Evolutionary conservation across 2,888 invertebrate genomes (phyloP).

Genomic region (Bugulina stolonifera): DNA sequence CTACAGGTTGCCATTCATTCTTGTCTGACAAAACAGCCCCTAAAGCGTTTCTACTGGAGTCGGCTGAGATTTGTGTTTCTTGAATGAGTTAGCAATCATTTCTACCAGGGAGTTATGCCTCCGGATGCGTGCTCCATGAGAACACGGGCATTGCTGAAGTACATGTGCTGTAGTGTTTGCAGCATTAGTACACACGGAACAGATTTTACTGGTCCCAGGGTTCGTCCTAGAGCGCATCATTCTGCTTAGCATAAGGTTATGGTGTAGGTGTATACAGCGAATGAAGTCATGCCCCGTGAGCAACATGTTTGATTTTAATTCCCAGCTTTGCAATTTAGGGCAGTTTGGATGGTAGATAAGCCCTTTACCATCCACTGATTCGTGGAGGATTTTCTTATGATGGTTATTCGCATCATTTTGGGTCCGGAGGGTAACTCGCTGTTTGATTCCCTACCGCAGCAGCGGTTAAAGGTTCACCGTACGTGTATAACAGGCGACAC

Average conservation of each 20-base stretch:
- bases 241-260: neutral
- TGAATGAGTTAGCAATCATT: too few relatives aligned
- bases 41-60: conserved; percentile 43
- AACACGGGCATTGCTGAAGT: neutral
- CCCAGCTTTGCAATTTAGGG: neutral
- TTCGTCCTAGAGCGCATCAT: neutral
- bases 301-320: neutral
- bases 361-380: conserved; percentile 4
- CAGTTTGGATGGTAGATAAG: neutral
- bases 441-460: neutral
- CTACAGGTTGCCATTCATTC: conserved; percentile 38
- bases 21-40: conserved; percentile 41
- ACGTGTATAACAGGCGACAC: neutral
- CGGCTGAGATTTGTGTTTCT: conserved; percentile 36
- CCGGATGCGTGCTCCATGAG: neutral
- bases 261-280: neutral
- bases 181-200: neutral
- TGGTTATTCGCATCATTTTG: neutral
- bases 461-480: neutral
- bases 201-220: neutral
- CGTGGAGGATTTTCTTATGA: neutral
- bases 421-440: neutral
- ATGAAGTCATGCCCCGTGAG: conserved; percentile 3
- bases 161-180: neutral
- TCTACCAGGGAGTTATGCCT: too few relatives aligned